phyloP scores from a whole-genome alignment of 1,140 invertebrate genomes.

The Tetraneura akinire region DNA sequence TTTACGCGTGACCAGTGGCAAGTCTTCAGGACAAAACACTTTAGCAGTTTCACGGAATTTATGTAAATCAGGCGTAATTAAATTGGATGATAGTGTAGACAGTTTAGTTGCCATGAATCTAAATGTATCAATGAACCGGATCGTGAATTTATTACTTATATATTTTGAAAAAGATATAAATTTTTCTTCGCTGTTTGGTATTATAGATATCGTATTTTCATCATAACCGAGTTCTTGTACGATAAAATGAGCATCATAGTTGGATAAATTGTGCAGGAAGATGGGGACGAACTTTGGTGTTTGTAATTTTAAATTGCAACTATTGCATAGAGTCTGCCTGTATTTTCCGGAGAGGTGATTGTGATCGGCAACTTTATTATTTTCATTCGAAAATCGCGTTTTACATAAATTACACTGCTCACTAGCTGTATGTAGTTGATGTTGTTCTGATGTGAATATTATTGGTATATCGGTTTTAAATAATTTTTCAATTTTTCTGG shows the following conservation, averaged over 20 bases:
- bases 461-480: neutral
- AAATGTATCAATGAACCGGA: neutral
- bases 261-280: constrained; percentile 2
- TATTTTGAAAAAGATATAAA: constrained; percentile 12
- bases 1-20: neutral
- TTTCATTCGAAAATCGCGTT: neutral
- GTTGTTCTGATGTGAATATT: neutral
- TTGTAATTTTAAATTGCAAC: neutral
- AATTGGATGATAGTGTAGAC: neutral
- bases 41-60: neutral
- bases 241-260: constrained; percentile 1
- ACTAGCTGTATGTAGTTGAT: neutral
- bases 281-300: constrained; percentile 4
- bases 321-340: neutral
- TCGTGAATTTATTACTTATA: neutral
- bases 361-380: neutral
- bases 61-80: neutral
- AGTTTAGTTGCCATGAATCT: neutral
- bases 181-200: constrained; percentile 15
- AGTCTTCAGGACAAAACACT: neutral
- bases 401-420: neutral
- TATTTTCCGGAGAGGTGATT: neutral
- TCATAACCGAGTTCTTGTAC: constrained; percentile 1
- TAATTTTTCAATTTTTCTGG: neutral
- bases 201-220: neutral